A percentile compares a stretch with the other conserved stretches of the same genome.
phyloP scores from a whole-genome alignment of 1,140 invertebrate genomes.

The Thereuonema tuberculata region DNA sequence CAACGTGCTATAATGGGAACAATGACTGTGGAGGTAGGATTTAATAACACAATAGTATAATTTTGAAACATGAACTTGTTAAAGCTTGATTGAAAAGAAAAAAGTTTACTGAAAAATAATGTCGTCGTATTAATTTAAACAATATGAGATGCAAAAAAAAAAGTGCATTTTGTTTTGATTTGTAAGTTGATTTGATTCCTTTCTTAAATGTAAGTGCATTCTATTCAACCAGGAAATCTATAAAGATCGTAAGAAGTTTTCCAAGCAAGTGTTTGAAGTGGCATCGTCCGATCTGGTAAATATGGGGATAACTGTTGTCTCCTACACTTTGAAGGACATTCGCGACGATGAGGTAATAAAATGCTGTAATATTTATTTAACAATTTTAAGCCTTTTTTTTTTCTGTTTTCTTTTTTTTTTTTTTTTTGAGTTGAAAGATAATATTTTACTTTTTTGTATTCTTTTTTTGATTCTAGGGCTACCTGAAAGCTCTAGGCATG shows the following conservation, averaged over 20 bases:
- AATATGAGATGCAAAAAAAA: too few relatives aligned
- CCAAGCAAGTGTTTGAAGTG: slow-evolving; percentile 90
- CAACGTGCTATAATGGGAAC: slow-evolving; percentile 97
- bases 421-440: too few relatives aligned
- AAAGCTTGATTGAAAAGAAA: background rate
- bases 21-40: slow-evolving; percentile 83
- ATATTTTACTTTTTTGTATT: slow-evolving; percentile 3
- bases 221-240: slow-evolving; percentile 97
- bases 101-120: too few relatives aligned
- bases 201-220: too few relatives aligned
- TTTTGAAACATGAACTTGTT: slow-evolving; percentile 5
- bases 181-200: too few relatives aligned
- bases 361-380: too few relatives aligned
- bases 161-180: too few relatives aligned
- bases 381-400: too few relatives aligned
- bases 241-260: slow-evolving; percentile 97
- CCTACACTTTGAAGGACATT: slow-evolving; percentile 95
- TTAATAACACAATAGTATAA: too few relatives aligned
- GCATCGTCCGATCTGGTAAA: slow-evolving; percentile 90
- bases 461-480: slow-evolving; percentile 48
- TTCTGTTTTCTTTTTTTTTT: too few relatives aligned
- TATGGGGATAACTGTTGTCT: slow-evolving; percentile 97
- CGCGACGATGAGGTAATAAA: slow-evolving; percentile 83
- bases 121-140: too few relatives aligned
- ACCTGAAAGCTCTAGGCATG: slow-evolving; percentile 87